Conservation (phyloP, 2,888 invertebrate species). For the Eupithecia subfuscata region DNA sequence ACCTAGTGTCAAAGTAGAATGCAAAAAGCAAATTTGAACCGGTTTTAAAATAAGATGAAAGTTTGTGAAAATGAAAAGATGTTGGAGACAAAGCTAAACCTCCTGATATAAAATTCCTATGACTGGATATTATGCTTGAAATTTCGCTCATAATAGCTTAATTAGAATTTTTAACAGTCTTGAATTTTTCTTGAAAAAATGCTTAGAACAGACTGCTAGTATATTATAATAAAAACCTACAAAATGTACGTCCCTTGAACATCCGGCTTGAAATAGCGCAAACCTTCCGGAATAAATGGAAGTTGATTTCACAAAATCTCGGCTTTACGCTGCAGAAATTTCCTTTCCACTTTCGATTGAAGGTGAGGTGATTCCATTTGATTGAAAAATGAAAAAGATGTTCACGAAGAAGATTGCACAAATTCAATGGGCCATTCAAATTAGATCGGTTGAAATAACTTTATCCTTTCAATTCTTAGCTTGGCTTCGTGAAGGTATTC, state of each 20-base stretch:
- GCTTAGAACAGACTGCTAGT: too few relatives aligned
- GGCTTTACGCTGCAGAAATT: background rate
- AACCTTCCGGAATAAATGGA: slow-evolving; percentile 14
- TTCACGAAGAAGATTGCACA: background rate
- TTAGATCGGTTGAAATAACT: background rate
- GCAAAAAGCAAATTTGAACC: too few relatives aligned
- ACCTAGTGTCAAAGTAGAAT: too few relatives aligned
- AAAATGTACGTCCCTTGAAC: background rate
- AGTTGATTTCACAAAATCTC: slow-evolving; percentile 18
- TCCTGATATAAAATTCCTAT: too few relatives aligned
- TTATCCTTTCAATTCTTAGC: background rate
- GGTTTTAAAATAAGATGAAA: too few relatives aligned
- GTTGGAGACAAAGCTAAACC: too few relatives aligned
- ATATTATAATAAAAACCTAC: background rate
- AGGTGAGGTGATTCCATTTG: background rate
- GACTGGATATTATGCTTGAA: too few relatives aligned
- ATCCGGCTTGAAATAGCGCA: background rate
- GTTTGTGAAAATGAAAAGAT: too few relatives aligned
- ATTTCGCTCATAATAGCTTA: too few relatives aligned
- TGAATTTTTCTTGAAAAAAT: too few relatives aligned
- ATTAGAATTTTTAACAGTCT: too few relatives aligned
- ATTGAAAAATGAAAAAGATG: slow-evolving; percentile 14
- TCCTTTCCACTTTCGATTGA: slow-evolving; percentile 8
- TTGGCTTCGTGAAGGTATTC: background rate
- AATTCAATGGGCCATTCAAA: background rate